Conservation (phyloP, 2,888 invertebrate species). For the Noctua pronuba region DNA sequence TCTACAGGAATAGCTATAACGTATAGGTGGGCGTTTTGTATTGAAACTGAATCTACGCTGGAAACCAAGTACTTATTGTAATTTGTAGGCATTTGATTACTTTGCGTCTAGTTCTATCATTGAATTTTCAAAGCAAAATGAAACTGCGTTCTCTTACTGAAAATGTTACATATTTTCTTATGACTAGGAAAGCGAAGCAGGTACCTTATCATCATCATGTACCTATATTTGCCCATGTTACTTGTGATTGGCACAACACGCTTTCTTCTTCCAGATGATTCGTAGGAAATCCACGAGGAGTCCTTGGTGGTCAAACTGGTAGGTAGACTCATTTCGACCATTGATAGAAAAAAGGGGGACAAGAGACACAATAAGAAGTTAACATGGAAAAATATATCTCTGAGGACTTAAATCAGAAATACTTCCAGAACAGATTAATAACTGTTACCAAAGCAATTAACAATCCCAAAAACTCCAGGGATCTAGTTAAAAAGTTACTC, state of each 20-base stretch:
- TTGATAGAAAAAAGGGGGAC: not conserved
- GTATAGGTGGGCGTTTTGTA: constrained; percentile 14
- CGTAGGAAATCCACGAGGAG: not conserved
- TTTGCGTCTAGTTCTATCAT: not conserved
- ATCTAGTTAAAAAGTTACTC: not conserved
- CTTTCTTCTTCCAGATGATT: not conserved
- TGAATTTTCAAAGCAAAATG: not conserved
- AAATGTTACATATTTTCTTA: too few species aligned
- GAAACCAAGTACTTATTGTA: not conserved
- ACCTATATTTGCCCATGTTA: too few species aligned
- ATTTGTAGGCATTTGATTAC: not conserved
- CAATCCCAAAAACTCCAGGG: not conserved
- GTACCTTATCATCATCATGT: too few species aligned
- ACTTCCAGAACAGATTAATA: not conserved
- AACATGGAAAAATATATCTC: not conserved
- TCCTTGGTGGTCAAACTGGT: not conserved
- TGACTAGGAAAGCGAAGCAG: too few species aligned
- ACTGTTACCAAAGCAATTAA: not conserved
- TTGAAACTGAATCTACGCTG: not conserved
- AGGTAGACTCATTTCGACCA: not conserved
- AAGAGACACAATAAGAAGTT: not conserved
- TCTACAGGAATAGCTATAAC: not conserved
- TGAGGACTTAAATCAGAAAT: not conserved
- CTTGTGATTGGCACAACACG: not conserved
- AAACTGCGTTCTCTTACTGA: not conserved